Conservation (phyloP, 1,140 invertebrate genomes). For the Bombus huntii region DNA sequence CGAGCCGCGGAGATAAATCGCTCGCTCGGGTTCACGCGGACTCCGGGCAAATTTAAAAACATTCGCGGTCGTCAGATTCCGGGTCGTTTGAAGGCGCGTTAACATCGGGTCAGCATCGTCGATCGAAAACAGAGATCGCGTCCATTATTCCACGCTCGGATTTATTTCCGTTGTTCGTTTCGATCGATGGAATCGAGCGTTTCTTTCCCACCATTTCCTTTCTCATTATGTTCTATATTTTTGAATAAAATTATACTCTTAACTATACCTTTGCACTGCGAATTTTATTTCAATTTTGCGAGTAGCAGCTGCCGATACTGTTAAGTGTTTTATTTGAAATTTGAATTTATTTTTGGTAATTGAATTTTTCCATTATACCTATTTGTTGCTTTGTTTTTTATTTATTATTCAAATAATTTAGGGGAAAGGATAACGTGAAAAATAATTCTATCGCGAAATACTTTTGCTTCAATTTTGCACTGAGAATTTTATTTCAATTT, state of each 20-base stretch:
- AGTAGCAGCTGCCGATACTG: rapidly evolving
- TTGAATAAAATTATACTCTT: neutral
- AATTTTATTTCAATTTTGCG: neutral
- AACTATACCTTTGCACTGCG: no score
- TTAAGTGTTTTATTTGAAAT: no score
- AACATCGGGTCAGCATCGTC: neutral
- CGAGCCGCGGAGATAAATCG: conserved; percentile 61
- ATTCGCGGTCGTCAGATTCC: conserved; percentile 58
- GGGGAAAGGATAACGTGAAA: no score
- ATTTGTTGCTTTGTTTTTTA: no score
- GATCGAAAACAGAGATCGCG: neutral
- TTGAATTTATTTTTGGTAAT: no score
- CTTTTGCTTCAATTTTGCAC: no score
- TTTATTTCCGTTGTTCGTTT: neutral
- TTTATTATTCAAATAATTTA: no score
- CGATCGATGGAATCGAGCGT: neutral
- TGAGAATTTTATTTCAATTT: no score
- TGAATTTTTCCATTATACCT: no score
- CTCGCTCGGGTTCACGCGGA: conserved; percentile 16
- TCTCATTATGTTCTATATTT: neutral
- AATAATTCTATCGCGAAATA: no score
- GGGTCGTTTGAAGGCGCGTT: neutral
- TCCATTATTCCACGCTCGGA: neutral
- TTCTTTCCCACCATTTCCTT: neutral
- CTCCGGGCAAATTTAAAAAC: conserved; percentile 69